Evolutionary conservation across 2,797 vertebrate species (phyloP).

Genomic region (Bradypus variegatus): DNA sequence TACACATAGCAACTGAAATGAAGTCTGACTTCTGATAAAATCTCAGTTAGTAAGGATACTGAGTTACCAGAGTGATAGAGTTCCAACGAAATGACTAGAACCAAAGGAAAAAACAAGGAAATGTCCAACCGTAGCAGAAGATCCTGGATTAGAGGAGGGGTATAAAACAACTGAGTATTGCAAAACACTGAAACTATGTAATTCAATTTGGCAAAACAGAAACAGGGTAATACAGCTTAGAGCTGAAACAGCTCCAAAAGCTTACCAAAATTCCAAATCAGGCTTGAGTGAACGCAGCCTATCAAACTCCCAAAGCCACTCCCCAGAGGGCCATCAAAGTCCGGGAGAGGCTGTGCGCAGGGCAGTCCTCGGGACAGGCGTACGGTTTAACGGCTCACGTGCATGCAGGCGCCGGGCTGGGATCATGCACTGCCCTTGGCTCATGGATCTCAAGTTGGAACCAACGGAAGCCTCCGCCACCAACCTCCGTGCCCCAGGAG

Average conservation of each 20-base stretch:
- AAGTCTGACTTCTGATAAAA: not conserved
- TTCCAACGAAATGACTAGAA: not conserved
- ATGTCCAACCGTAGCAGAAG: not conserved
- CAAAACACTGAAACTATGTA: not conserved
- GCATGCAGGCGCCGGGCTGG: not conserved
- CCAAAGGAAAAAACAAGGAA: not conserved
- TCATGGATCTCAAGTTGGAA: not conserved
- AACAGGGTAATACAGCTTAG: not conserved
- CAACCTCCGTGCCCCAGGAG: not conserved
- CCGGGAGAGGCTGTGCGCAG: not conserved
- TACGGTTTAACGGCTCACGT: not conserved
- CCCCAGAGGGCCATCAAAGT: not conserved
- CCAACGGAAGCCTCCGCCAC: not conserved
- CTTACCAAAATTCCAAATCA: not conserved
- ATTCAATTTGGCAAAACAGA: not conserved
- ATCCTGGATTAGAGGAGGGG: not conserved
- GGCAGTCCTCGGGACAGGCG: not conserved
- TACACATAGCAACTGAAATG: not conserved
- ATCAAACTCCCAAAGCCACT: not conserved
- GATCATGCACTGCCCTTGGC: not conserved
- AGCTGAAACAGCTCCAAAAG: not conserved
- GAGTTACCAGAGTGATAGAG: not conserved
- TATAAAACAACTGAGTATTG: not conserved
- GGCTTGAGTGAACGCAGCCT: not conserved
- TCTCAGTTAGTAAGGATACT: slow-evolving; percentile 5